Base-by-base conservation (phyloP, 2,113 vertebrate species). In the Climacteris rufus region DNA sequence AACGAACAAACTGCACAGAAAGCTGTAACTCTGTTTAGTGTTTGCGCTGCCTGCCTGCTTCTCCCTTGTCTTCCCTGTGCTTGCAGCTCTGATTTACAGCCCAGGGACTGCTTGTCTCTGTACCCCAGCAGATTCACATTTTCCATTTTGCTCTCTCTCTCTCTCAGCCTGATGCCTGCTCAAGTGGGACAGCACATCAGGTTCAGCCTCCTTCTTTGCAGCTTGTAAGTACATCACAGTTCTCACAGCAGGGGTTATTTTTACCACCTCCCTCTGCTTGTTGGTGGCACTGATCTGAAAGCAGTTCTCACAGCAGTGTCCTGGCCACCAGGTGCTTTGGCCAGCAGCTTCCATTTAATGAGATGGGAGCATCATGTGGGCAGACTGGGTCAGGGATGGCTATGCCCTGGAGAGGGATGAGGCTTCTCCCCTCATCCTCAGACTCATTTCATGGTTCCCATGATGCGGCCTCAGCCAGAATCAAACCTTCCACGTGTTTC, bases 1-100 rank as follows among this genome's bases (percentile, higher is more conserved):
- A 64, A 49, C 0, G 4, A 84, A 35, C 22, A 54, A 56, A 40
- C 63, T 27, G 59, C 39, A 52, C 0, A 0, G 50, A 64, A 61
- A 72, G 35, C 74, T 8, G 14, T 74, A 74, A 83, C 28, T 88
- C 75, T 86, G 6, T 31, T 52, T 47, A 27, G 49, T 9, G 33
- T 57, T 78, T 24, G 31, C 4, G 3, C 64, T 42, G 61, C 28
- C 63, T 54, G 59, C 11, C 49, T 59, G 50, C 70, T 66, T 71
- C 75, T 71, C 10, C 39, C 25, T 9, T 10, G 11, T 8, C 27
- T 68, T 66, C 35, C 28, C 39, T 5, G 19, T 2, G 3, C 83
- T 70, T 1, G 0, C 53, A 30, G 10, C 25, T 60, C 74, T 91
- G 87, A 91, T 91, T 83, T 90, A 95, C 53, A 83, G 64, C 45